Base-by-base conservation (phyloP, 2,888 invertebrate genomes). In the Himalopsyche tibetana region DNA sequence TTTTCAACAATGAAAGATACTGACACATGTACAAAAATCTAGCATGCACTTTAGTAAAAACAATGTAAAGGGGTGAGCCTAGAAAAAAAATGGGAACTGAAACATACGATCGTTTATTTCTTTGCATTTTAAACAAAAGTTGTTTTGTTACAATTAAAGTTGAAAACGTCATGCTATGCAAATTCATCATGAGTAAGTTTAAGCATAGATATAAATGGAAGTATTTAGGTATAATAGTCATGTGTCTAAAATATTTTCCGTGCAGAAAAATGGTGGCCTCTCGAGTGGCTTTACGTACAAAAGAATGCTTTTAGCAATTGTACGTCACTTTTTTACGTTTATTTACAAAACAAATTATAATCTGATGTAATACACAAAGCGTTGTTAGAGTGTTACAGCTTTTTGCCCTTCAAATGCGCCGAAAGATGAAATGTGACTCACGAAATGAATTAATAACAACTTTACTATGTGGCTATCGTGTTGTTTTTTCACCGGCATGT, bases 381-480 rank as follows among this genome's bases (percentile, higher is more conserved):
- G 63, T 63, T 63, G 63, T 19, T 63, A 15, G 63, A 63, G 63
- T 63, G 19, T 63, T 63, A 19, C 63, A 63, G 63, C 63, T 63
- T 63, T 51, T 63, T 63, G 63, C 63, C 63, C 63, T 63, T 63
- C 63, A 63, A 63, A 63, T 63, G 63, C 63, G 63, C 63, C 63
- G 63, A 63, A 63, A 63, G 63, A 63, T 63, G 63, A 63, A 63
- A 63, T 63, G 63, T 63, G 63, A 63, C 63, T 63, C 63, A 63
- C 63, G 63, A 63, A 63, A 63, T 63, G 19, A 63, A 63, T 63
- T 63, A 63, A 63, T 63, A 63, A 63, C 63, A 19, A 63, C 63
- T 63, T 63, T 19, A 63, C 63, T 63, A 19, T 63, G 63, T 63
- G 63, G 63, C 63, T 63, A 63, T 63, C 63, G 63, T 63, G 63